A percentile compares a stretch with the other conserved stretches of the same genome.
These are phyloP conservation scores for Oxygymnocypris stewartii DNA, from an alignment of 2,113 vertebrate species.

Conservation along the genomic window DNA sequence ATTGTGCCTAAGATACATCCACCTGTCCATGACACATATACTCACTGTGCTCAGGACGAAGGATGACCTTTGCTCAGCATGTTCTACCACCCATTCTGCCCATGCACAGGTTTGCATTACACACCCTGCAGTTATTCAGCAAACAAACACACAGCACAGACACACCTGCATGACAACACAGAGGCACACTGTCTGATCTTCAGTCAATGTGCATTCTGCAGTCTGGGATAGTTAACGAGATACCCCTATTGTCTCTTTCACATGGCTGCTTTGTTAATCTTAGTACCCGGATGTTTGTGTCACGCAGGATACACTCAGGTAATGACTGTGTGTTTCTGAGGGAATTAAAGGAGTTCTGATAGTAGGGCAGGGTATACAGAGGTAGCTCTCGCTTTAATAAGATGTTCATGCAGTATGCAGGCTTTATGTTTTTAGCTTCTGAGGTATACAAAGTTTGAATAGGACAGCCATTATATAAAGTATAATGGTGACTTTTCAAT, in stretches of 20 bases:
- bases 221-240: neutral
- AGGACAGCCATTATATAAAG: neutral
- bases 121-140: conserved; percentile 63
- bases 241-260: neutral
- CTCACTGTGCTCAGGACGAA: conserved; percentile 34
- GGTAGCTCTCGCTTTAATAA: neutral
- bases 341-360: conserved; percentile 7
- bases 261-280: conserved; percentile 9
- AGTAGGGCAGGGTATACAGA: neutral
- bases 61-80: conserved; percentile 32
- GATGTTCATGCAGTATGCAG: conserved; percentile 24
- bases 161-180: conserved; percentile 54
- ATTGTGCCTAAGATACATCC: neutral
- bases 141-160: conserved; percentile 54
- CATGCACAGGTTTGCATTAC: conserved; percentile 62
- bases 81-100: conserved; percentile 63
- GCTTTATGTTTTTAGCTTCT: neutral
- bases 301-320: neutral
- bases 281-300: conserved; percentile 9
- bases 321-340: neutral
- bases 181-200: neutral
- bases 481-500: neutral
- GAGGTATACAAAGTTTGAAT: neutral
- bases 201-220: neutral
- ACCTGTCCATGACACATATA: neutral